Evolutionary conservation across 2,113 vertebrate species (phyloP), one percentile per base, ranked within the genome.

Genomic region (Amphiprion ocellaris): DNA sequence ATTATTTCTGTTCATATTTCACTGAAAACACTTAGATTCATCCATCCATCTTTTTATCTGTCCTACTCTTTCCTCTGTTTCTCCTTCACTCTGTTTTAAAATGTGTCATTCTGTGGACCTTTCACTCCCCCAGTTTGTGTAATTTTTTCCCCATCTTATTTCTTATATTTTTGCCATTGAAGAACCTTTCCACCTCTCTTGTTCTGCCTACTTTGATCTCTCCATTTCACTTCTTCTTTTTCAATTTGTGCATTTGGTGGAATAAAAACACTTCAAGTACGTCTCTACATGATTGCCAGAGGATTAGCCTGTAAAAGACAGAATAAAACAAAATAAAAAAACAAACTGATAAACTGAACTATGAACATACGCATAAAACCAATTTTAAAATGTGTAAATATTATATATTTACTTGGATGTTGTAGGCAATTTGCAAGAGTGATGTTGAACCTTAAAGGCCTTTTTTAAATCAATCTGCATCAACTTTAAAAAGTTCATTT

Each of bases 1-100:
- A 94, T 94, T 94, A 94, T 91, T 93, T 86, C 85, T 87, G 77
- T 86, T 93, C 91, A 92, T 93, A 93, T 90, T 93, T 94, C 90
- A 93, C 63, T 80, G 83, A 86, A 91, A 94, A 93, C 90, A 91
- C 88, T 92, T 88, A 82, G 58, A 77, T 92, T 83, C 69, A 72
- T 84, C 79, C 86, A 88, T 90, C 88, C 83, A 83, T 91, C 86
- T 89, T 89, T 90, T 76, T 81, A 64, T 88, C 74, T 69, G 61
- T 72, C 39, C 72, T 66, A 76, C 58, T 71, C 62, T 64, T 78
- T 76, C 67, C 39, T 54, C 33, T 28, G 46, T 86, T 92, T 77
- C 37, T 83, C 63, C 77, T 71, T 88, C 49, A 68, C 47, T 66
- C 64, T 71, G 46, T 80, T 71, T 55, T 53, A 82, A 69, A 71